Conservation (phyloP, 2,797 vertebrate species). For the Crocodylus rhombifer region DNA sequence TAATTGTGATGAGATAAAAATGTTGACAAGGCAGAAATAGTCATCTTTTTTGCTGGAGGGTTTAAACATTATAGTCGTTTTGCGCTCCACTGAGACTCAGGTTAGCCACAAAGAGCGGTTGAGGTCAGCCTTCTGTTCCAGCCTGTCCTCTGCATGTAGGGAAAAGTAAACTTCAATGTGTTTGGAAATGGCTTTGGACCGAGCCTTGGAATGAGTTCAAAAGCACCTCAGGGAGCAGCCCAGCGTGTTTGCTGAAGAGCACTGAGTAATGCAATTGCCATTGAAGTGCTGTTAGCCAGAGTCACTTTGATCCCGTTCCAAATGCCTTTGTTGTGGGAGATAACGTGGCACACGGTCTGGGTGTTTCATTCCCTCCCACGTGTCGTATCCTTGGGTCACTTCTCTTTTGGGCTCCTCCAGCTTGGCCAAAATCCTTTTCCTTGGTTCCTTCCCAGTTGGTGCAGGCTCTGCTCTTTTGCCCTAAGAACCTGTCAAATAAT, state of each 20-base stretch:
- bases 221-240: background rate
- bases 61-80: background rate
- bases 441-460: too few relatives aligned
- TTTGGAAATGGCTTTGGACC: background rate
- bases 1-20: background rate
- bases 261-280: accelerated
- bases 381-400: background rate
- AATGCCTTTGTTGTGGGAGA: background rate
- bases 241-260: background rate
- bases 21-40: background rate
- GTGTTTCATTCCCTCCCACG: background rate
- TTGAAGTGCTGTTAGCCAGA: background rate
- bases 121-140: slow-evolving; percentile 20
- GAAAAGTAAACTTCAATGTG: background rate
- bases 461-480: background rate
- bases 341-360: accelerated
- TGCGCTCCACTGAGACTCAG: background rate
- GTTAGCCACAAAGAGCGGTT: background rate
- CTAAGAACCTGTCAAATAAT: background rate
- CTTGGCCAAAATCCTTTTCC: background rate
- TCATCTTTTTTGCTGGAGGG: background rate
- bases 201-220: slow-evolving; percentile 2
- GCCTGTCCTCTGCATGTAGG: background rate
- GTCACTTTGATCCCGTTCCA: background rate
- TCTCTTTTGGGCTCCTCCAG: background rate